A percentile compares a stretch with the other conserved stretches of the same genome.
These are phyloP conservation scores for Proterorhinus semilunaris DNA, from an alignment of 2,113 vertebrate genomes.

Conservation along the genomic window DNA sequence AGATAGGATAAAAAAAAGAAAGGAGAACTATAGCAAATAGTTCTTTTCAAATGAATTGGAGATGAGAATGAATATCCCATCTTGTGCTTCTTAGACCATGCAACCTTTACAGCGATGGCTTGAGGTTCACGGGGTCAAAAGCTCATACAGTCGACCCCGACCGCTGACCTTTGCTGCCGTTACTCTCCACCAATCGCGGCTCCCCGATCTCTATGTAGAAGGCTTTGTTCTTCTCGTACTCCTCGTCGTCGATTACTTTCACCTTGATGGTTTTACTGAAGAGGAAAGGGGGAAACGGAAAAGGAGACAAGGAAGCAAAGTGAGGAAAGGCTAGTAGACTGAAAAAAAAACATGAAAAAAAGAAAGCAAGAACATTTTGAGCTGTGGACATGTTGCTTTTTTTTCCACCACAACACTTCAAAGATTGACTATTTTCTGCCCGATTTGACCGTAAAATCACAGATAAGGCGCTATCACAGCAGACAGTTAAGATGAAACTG, in stretches of 20 bases:
- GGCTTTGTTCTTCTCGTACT: constrained; percentile 99
- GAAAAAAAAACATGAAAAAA: constrained; percentile 52
- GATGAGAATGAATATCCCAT: constrained; percentile 4
- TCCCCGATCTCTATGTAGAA: constrained; percentile 99
- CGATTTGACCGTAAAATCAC: constrained; percentile 2
- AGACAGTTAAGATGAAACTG: constrained; percentile 15
- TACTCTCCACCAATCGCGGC: constrained; percentile 94
- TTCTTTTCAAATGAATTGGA: not conserved
- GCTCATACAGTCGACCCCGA: constrained; percentile 35
- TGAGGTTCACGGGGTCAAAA: constrained; percentile 22
- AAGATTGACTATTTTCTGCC: constrained; percentile 9
- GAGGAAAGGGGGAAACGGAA: constrained; percentile 28
- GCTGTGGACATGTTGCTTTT: not conserved
- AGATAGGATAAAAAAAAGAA: not conserved
- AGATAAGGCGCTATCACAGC: constrained; percentile 22
- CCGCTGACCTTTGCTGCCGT: constrained; percentile 97
- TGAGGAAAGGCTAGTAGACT: constrained; percentile 56
- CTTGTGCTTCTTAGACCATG: constrained; percentile 44
- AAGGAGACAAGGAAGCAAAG: constrained; percentile 53
- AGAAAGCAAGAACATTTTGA: constrained; percentile 19
- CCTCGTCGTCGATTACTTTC: constrained; percentile 99
- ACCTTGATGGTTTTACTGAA: constrained; percentile 98
- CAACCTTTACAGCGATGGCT: constrained; percentile 25
- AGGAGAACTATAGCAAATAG: not conserved
- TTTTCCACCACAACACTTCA: not conserved